Percentiles rank a stretch among this genome's conserved stretches.
phyloP scores from a whole-genome alignment of 2,113 vertebrate genomes.

The Carassius gibelio region DNA sequence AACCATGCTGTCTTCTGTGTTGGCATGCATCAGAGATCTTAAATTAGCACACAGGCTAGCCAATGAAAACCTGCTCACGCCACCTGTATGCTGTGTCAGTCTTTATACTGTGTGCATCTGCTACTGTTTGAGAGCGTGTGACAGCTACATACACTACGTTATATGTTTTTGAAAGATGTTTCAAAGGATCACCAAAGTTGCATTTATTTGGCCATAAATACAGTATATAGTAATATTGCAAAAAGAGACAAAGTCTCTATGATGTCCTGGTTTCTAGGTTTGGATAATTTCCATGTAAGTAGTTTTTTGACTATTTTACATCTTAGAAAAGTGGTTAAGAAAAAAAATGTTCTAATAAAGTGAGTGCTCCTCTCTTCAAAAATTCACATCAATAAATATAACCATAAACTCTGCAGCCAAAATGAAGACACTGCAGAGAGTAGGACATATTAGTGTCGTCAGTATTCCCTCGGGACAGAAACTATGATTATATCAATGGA shows the following conservation, averaged over 20 bases:
- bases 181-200: neutral
- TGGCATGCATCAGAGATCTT: slow-evolving; percentile 10
- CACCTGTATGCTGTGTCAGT: neutral
- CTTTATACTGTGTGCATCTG: neutral
- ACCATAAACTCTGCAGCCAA: neutral
- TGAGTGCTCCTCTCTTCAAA: neutral
- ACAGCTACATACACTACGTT: neutral
- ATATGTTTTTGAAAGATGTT: neutral
- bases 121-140: neutral
- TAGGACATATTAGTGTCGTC: neutral
- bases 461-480: slow-evolving; percentile 9
- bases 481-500: slow-evolving; percentile 1
- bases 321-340: neutral
- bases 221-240: neutral
- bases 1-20: neutral
- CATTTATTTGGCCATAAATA: neutral
- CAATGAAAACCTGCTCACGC: neutral
- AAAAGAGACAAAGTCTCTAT: neutral
- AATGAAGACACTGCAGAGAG: neutral
- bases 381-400: neutral
- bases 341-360: neutral
- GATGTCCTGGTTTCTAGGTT: neutral
- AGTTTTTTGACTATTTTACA: neutral
- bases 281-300: neutral
- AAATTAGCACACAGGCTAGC: slow-evolving; percentile 6